Evolutionary conservation across 2,113 vertebrate species (phyloP), one percentile per base, ranked within the genome.

Genomic region (Camarhynchus parvulus): DNA sequence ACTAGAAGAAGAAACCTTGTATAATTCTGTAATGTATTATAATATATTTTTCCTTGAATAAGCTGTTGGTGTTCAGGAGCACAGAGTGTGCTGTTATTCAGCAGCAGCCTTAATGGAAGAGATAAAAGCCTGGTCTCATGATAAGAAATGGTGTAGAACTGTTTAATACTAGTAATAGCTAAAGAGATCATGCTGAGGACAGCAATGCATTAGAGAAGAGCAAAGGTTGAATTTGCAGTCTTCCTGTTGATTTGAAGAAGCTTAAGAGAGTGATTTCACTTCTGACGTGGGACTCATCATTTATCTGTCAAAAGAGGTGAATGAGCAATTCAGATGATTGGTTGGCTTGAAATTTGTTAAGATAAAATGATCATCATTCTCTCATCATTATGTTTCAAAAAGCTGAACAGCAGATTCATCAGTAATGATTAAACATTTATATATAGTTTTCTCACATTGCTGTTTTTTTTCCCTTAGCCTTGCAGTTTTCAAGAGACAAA

Each of bases 341-440:
- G 90, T 84, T 91, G 76, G 69, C 80, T 87, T 93, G 82, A 94
- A 96, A 95, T 96, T 89, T 92, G 74, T 94, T 95, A 67, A 89
- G 76, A 76, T 95, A 87, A 92, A 93, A 93, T 50, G 41, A 87
- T 95, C 89, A 87, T 95, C 84, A 76, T 90, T 87, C 62, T 80
- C 42, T 92, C 95, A 73, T 94, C 90, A 94, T 16, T 95, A 81
- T 83, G 87, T 90, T 96, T 96, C 87, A 96, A 81, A 94, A 94
- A 96, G 79, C 93, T 90, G 72, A 95, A 79, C 59, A 90, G 87
- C 90, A 88, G 79, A 93, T 94, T 96, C 87, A 95, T 97, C 92
- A 94, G 92, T 94, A 97, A 93, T 86, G 96, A 96, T 97, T 96
- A 96, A 96, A 94, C 88, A 94, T 96, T 96, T 97, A 96, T 94